Evolutionary conservation across 2,113 vertebrate genomes (phyloP), one percentile per base, ranked within the genome.

Genomic region (Pseudois nayaur): DNA sequence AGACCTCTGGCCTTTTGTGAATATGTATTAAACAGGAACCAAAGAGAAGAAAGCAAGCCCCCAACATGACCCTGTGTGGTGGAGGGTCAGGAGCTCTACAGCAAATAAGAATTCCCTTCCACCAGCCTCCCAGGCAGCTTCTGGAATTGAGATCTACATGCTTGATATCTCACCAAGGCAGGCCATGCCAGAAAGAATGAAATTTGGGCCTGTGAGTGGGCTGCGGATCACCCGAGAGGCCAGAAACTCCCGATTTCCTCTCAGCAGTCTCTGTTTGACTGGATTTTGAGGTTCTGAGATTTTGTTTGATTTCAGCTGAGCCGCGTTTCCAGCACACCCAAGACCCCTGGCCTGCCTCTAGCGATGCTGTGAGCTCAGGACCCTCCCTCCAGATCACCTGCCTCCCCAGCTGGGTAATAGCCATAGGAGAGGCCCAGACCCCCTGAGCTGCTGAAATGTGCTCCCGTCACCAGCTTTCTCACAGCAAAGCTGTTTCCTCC

Each of bases 401-500:
- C 82, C 25, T 92, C 83, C 67, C 60, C 31, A 57, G 91, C 48
- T 78, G 60, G 33, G 4, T 16, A 40, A 40, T 14, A 55, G 79
- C 87, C 1, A 1, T 1, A n/a, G 82, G 64, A 90, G 54, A 90
- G 71, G 15, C 81, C 71, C n/a, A 48, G 79, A 57, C 81, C 79
- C 12, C 60, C 93, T 6, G 14, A 48, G 59, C 54, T 89, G 71
- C 96, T 92, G 97, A 83, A 90, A 33, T 82, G 27, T 31, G 31
- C 94, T 96, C 54, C 96, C 67, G 95, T n/a, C 4, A 43, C 91
- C 17, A 23, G 94, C 36, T 74, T 85, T 62, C 94, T 94, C 25
- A 12, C 84, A 92, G 93, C 89, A 96, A 96, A 88, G 97, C 94
- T 92, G 94, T 95, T 97, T 98, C 94, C 97, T 97, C 96, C 89